Evolutionary conservation across 2,113 vertebrate species (phyloP).

Genomic region (Piliocolobus tephrosceles): DNA sequence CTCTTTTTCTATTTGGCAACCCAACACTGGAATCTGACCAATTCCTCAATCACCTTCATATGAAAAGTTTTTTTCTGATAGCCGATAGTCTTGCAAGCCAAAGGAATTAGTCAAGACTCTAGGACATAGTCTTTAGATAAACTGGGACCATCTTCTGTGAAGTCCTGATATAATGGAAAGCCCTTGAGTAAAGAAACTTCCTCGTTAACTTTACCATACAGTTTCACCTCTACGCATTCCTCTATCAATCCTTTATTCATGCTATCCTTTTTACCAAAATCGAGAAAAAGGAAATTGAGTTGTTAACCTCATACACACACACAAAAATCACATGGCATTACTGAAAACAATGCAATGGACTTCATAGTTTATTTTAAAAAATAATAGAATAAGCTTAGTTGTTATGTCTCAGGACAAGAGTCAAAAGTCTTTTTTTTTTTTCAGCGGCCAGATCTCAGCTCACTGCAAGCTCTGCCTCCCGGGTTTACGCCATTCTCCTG

Average conservation of each 20-base stretch:
- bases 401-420: neutral
- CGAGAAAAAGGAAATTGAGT: neutral
- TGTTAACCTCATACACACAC: neutral
- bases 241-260: neutral
- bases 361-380: neutral
- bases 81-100: neutral
- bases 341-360: conserved; percentile 22
- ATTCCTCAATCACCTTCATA: neutral
- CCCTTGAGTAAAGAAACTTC: neutral
- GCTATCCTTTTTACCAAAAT: neutral
- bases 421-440: neutral
- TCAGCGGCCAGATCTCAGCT: too few relatives aligned
- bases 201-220: neutral
- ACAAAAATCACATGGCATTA: neutral
- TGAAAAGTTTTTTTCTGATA: neutral
- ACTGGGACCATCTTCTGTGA: neutral
- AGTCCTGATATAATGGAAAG: neutral
- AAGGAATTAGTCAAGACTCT: neutral
- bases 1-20: neutral
- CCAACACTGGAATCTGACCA: neutral
- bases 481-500: too few relatives aligned
- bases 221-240: neutral
- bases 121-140: neutral
- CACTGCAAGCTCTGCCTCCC: too few relatives aligned
- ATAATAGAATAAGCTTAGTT: neutral